Percentiles rank a stretch among this genome's conserved stretches.
Conservation (phyloP, 1,140 invertebrate genomes). For the Aphidius ervi region DNA sequence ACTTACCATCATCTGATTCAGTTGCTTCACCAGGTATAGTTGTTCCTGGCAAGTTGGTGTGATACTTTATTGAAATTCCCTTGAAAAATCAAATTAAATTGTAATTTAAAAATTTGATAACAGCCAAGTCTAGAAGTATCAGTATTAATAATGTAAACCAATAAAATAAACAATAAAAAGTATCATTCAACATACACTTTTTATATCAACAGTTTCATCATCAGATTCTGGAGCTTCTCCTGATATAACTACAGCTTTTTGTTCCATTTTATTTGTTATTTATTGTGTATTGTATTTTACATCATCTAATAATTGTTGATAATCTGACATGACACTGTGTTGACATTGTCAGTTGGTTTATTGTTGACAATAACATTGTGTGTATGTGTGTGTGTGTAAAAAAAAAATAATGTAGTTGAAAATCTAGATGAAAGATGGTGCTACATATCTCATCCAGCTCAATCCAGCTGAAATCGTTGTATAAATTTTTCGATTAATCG, state of each 20-base stretch:
- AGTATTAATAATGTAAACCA: no score
- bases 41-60: conserved; percentile 41
- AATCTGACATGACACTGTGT: no score
- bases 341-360: neutral
- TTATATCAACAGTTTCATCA: conserved; percentile 42
- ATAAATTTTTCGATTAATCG: no score
- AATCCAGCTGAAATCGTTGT: no score
- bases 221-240: conserved; percentile 52
- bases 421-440: no score
- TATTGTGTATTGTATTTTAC: no score
- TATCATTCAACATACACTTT: conserved; percentile 31
- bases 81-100: conserved; percentile 23
- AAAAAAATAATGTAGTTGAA: no score
- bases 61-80: conserved; percentile 37
- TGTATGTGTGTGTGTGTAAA: neutral
- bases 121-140: neutral
- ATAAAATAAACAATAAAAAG: no score
- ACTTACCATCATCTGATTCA: conserved; percentile 44
- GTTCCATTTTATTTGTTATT: conserved; percentile 35
- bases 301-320: no score
- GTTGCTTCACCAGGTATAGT: conserved; percentile 49
- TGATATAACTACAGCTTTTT: conserved; percentile 46
- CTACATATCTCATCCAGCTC: no score
- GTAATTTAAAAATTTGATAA: no score
- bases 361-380: neutral